Conservation (phyloP, 1,140 invertebrate species). For the Dreissena rostriformis region DNA sequence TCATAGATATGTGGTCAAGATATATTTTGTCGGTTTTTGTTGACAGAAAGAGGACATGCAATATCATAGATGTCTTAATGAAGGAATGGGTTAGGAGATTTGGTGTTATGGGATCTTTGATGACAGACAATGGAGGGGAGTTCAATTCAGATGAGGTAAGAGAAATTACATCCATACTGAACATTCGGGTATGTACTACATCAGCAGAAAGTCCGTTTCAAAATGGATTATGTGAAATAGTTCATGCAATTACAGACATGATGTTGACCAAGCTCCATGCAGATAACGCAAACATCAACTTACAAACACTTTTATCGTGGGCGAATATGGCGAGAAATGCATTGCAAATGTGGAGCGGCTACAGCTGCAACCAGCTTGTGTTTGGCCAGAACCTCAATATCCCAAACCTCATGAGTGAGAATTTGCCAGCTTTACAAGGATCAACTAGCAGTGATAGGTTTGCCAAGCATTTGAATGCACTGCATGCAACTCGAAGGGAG, state of each 20-base stretch:
- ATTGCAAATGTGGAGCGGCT: constrained; percentile 60
- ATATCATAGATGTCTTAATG: constrained; percentile 59
- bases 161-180: constrained; percentile 58
- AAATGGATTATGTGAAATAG: constrained; percentile 49
- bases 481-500: constrained; percentile 52
- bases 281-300: constrained; percentile 29
- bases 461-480: constrained; percentile 54
- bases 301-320: constrained; percentile 38
- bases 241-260: constrained; percentile 47
- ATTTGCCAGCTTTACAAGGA: constrained; percentile 51
- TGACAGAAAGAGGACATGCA: constrained; percentile 44
- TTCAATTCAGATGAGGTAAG: constrained; percentile 61
- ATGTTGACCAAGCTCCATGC: constrained; percentile 41
- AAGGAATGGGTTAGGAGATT: constrained; percentile 60
- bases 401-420: constrained; percentile 49
- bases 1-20: constrained; percentile 63
- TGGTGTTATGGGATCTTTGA: constrained; percentile 54
- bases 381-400: constrained; percentile 56
- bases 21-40: constrained; percentile 55
- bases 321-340: constrained; percentile 54
- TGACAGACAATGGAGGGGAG: constrained; percentile 60
- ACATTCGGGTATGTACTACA: constrained; percentile 57
- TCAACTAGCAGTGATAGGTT: constrained; percentile 49
- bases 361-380: constrained; percentile 57
- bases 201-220: constrained; percentile 54